Conservation (phyloP, 1,140 invertebrate species). For the Nebria ingens region DNA sequence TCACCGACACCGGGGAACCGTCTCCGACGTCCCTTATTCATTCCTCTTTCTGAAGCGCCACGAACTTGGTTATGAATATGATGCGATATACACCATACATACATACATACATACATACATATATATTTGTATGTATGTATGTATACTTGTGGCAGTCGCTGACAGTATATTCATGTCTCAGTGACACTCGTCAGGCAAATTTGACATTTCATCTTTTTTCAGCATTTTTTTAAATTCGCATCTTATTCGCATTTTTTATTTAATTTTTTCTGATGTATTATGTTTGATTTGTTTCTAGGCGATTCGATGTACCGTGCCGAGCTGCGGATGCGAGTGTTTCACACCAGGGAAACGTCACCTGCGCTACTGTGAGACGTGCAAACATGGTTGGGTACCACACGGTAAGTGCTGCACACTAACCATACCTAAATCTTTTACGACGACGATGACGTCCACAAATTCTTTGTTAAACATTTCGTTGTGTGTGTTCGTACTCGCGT, state of each 20-base stretch:
- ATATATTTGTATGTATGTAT: too few relatives aligned
- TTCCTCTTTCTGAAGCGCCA: too few relatives aligned
- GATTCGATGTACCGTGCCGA: conserved; percentile 59
- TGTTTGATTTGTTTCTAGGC: conserved; percentile 39
- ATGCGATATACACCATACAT: too few relatives aligned
- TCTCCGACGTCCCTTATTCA: not conserved
- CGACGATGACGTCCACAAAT: too few relatives aligned
- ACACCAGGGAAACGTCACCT: conserved; percentile 59
- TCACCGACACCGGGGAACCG: conserved; percentile 1
- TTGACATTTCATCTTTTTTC: too few relatives aligned
- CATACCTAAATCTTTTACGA: too few relatives aligned
- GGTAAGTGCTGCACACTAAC: conserved; percentile 46
- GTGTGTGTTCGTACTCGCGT: conserved; percentile 8
- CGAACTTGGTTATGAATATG: too few relatives aligned
- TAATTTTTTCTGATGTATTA: not conserved
- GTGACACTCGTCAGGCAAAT: too few relatives aligned
- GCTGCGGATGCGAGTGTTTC: conserved; percentile 63
- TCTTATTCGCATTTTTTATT: not conserved
- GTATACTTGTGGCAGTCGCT: too few relatives aligned
- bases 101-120: too few relatives aligned
- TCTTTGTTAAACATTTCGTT: not conserved
- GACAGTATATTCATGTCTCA: too few relatives aligned
- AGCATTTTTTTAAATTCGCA: too few relatives aligned
- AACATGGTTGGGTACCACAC: conserved; percentile 69
- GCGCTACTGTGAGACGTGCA: conserved; percentile 60